Conservation (phyloP, 2,888 invertebrate genomes). For the Hyalella azteca region DNA sequence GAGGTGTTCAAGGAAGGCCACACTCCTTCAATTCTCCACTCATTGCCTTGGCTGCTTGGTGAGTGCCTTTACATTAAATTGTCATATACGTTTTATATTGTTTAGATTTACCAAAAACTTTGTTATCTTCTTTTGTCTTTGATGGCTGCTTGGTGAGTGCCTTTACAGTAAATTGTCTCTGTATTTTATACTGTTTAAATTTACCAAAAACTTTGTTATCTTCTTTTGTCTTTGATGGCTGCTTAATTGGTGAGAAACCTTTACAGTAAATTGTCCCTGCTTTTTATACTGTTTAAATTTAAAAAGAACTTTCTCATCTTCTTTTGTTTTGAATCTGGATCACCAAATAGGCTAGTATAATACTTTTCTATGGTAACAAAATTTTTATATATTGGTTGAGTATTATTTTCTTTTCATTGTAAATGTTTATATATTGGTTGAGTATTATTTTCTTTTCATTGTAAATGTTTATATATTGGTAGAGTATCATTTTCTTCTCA, state of each 20-base stretch:
- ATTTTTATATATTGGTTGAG: no score
- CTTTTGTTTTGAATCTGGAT: neutral
- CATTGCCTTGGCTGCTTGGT: neutral
- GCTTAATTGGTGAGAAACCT: neutral
- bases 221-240: no score
- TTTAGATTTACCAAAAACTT: neutral
- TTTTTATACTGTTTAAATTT: neutral
- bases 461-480: no score
- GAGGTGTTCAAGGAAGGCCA: neutral
- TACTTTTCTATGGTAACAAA: no score
- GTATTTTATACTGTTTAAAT: neutral
- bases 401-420: no score
- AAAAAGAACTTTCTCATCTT: neutral
- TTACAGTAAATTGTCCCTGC: neutral
- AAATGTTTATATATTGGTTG: no score
- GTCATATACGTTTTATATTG: neutral
- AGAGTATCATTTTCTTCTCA: no score
- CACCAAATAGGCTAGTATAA: no score
- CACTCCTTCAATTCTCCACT: neutral
- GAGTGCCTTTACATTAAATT: neutral
- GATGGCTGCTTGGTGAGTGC: slow-evolving; percentile 2
- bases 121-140: no score
- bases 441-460: no score
- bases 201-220: neutral
- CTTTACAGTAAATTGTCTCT: neutral